Evolutionary conservation across 2,113 vertebrate genomes (phyloP), one percentile per base, ranked within the genome.

Genomic region (Eretmochelys imbricata): DNA sequence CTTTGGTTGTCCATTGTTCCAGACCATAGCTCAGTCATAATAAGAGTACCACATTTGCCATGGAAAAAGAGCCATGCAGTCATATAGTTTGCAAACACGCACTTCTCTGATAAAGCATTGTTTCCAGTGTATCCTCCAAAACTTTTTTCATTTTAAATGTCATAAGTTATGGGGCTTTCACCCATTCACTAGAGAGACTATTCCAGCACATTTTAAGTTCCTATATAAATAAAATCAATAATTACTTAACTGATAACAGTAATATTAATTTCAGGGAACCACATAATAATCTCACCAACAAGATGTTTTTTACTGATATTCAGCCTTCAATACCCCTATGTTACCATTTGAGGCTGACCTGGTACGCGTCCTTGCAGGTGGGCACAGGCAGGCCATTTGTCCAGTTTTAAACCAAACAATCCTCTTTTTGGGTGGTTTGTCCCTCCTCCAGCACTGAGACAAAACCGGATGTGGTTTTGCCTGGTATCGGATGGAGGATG

Each of bases 161-260:
- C 65, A 35, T 38, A 72, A 22, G n/a, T 72, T 38, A 72, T n/a
- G 65, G n/a, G 65, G 8, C n/a, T 38, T 14, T 8, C 65, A n/a
- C 13, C 35, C 35, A 22, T 72, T 38, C 80, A 80, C 84, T 88
- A 27, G 78, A 84, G 51, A 93, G 5, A 3, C 1, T 7, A 8
- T 88, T 88, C 25, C 49, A 82, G 22, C 6, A 78, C 62, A 95
- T 49, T 89, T 93, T 82, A 90, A 5, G 55, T 62, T n/a, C 19
- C 65, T n/a, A 19, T 38, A 72, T 72, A 72, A 72, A 72, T 72
- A 72, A 72, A 72, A 38, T 84, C 6, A 6, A 20, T 10, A 83
- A 82, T 50, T 0, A 57, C 90, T 90, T 83, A 25, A 29, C 53
- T 3, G 5, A 29, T 69, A 55, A 94, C 2, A 59, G 27, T 31